A percentile compares a stretch with the other conserved stretches of the same genome.
Evolutionary conservation across 2,888 invertebrate genomes (phyloP).

Genomic region (Ornithoptera priamus): DNA sequence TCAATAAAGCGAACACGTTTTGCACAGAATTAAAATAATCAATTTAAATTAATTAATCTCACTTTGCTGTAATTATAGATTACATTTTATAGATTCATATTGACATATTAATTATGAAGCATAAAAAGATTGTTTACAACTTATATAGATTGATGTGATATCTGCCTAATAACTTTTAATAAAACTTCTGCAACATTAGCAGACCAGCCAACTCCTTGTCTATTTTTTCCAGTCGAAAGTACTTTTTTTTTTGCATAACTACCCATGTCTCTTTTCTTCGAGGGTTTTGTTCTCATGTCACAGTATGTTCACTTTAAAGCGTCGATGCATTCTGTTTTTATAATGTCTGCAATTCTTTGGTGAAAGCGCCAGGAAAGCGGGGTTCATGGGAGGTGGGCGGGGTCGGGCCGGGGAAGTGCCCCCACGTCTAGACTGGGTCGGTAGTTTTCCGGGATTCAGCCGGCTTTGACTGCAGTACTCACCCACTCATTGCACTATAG

Average conservation of each 20-base stretch:
- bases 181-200: too few relatives aligned
- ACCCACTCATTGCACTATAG: conserved; percentile 75
- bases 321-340: conserved; percentile 67
- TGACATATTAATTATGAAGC: background rate
- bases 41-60: background rate
- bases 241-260: conserved; percentile 8
- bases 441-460: conserved; percentile 80
- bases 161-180: too few relatives aligned
- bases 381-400: conserved; percentile 40
- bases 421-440: conserved; percentile 81
- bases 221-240: too few relatives aligned
- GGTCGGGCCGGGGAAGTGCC: conserved; percentile 66
- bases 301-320: conserved; percentile 64
- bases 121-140: too few relatives aligned
- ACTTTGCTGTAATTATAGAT: background rate
- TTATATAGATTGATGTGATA: too few relatives aligned
- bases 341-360: conserved; percentile 65
- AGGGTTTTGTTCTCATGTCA: conserved; percentile 60
- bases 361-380: conserved; percentile 66
- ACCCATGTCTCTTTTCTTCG: conserved; percentile 40
- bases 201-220: too few relatives aligned
- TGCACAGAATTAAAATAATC: background rate
- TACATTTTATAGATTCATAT: background rate
- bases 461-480: conserved; percentile 77
- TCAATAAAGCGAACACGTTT: background rate